Conservation (phyloP, 2,888 invertebrate species). For the Heliconius cydno region DNA sequence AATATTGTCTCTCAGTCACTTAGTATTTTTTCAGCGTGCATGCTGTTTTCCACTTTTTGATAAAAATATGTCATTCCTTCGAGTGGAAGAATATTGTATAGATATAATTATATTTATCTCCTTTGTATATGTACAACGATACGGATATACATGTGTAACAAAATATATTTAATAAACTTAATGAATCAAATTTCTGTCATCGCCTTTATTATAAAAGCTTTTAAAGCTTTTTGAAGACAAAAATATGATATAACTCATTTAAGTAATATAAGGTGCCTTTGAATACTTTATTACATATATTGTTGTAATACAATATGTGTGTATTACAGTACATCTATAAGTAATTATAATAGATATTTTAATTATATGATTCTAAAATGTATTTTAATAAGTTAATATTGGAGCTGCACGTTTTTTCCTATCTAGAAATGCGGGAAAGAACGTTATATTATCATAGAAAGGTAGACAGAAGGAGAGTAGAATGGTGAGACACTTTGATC, state of each 20-base stretch:
- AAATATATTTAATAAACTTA: not conserved
- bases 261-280: not conserved
- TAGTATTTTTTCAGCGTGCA: not conserved
- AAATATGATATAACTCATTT: constrained; percentile 14
- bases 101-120: too few species aligned
- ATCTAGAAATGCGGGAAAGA: too few species aligned
- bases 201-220: not conserved
- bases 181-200: not conserved
- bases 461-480: too few species aligned
- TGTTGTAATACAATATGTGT: not conserved
- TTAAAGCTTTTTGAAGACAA: not conserved
- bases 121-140: not conserved
- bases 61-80: not conserved
- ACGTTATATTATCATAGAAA: too few species aligned
- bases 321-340: not conserved
- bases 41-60: too few species aligned
- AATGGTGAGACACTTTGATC: too few species aligned
- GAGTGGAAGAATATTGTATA: not conserved
- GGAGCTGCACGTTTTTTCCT: too few species aligned
- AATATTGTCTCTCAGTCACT: not conserved
- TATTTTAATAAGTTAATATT: too few species aligned
- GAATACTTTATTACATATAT: not conserved
- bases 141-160: not conserved
- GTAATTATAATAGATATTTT: too few species aligned
- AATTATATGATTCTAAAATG: too few species aligned